phyloP scores from a whole-genome alignment of 2,797 vertebrate genomes.

The Okamejei kenojei region DNA sequence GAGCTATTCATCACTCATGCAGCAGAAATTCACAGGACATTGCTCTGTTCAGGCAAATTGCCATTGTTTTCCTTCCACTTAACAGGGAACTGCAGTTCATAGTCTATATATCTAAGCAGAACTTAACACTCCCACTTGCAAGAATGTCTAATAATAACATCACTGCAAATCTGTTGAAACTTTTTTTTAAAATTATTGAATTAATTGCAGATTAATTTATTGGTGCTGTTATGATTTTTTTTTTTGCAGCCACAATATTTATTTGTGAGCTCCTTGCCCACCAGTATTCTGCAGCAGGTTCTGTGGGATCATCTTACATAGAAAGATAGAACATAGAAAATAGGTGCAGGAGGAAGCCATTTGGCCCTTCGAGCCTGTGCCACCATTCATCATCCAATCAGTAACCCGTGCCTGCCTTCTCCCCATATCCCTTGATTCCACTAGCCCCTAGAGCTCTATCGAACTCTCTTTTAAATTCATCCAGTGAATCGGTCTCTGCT shows the following conservation, averaged over 20 bases:
- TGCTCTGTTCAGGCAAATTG: neutral
- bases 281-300: neutral
- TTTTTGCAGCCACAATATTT: neutral
- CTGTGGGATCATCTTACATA: neutral
- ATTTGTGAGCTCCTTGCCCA: neutral
- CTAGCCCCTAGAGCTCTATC: too few relatives aligned
- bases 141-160: neutral
- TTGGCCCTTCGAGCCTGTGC: too few relatives aligned
- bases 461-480: too few relatives aligned
- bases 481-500: too few relatives aligned
- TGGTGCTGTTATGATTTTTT: neutral
- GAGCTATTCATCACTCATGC: neutral
- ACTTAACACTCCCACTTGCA: neutral
- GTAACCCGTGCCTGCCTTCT: too few relatives aligned
- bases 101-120: neutral
- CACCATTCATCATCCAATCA: too few relatives aligned
- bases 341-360: too few relatives aligned
- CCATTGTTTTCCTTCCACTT: neutral
- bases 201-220: neutral
- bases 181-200: neutral
- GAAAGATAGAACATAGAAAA: too few relatives aligned
- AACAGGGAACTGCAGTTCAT: neutral
- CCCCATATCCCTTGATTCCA: too few relatives aligned
- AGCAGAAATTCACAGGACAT: neutral
- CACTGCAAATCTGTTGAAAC: neutral